A percentile compares a stretch with the other conserved stretches of the same genome.
phyloP scores from a whole-genome alignment of 2,888 invertebrate genomes.

The Philaethria dido region DNA sequence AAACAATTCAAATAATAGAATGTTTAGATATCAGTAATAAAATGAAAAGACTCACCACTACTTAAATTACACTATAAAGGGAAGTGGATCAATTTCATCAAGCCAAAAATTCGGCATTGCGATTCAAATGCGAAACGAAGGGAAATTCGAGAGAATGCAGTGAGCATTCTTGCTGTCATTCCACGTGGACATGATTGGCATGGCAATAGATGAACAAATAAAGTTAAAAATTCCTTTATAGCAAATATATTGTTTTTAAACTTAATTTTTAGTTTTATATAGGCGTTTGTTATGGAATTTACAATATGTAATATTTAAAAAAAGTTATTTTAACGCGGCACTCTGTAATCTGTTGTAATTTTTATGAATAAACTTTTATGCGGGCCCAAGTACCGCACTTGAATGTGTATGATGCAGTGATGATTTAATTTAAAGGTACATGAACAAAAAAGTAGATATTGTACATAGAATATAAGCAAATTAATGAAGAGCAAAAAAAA shows the following conservation, averaged over 20 bases:
- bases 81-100: constrained; percentile 9
- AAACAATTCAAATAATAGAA: not conserved
- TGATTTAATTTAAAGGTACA: no score
- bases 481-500: no score
- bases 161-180: constrained; percentile 8
- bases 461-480: no score
- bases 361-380: no score
- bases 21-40: not conserved
- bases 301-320: not conserved
- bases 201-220: constrained; percentile 8
- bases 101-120: not conserved
- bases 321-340: no score
- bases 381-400: no score
- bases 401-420: no score
- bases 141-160: constrained; percentile 12
- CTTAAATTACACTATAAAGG: not conserved
- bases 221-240: not conserved
- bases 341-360: no score
- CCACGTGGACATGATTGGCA: constrained; percentile 10
- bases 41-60: not conserved
- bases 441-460: no score
- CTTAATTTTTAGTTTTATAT: not conserved
- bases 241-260: not conserved
- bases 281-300: not conserved
- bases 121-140: constrained; percentile 1